Conservation (phyloP, 2,113 vertebrate species). For the Sapayoa aenigma region DNA sequence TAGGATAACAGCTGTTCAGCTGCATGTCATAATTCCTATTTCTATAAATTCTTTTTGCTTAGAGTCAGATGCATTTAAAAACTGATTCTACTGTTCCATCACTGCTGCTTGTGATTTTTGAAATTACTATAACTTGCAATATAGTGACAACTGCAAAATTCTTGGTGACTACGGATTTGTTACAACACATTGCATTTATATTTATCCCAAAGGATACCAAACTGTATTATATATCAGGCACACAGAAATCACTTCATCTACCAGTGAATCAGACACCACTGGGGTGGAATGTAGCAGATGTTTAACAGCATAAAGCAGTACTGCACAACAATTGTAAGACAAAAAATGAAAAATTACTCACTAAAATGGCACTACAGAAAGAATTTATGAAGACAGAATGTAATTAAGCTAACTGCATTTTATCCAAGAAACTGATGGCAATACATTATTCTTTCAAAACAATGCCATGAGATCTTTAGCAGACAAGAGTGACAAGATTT, state of each 20-base stretch:
- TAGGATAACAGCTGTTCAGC: neutral
- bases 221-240: neutral
- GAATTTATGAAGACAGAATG: constrained; percentile 35
- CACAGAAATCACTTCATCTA: neutral
- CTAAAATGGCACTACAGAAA: neutral
- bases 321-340: constrained; percentile 16
- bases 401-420: constrained; percentile 39
- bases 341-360: constrained; percentile 26
- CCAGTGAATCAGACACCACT: neutral
- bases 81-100: neutral
- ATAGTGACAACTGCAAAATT: neutral
- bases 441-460: neutral
- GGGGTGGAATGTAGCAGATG: constrained; percentile 29
- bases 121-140: neutral
- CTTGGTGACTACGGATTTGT: neutral
- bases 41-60: neutral
- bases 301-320: constrained; percentile 15
- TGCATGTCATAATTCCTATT: neutral
- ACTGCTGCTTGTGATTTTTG: neutral
- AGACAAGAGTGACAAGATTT: neutral
- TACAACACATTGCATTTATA: neutral
- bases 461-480: neutral
- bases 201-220: neutral
- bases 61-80: neutral
- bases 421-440: neutral